Conservation (phyloP, 53 echinoderm and acorn worm genomes). For the Arbacia lixula region DNA sequence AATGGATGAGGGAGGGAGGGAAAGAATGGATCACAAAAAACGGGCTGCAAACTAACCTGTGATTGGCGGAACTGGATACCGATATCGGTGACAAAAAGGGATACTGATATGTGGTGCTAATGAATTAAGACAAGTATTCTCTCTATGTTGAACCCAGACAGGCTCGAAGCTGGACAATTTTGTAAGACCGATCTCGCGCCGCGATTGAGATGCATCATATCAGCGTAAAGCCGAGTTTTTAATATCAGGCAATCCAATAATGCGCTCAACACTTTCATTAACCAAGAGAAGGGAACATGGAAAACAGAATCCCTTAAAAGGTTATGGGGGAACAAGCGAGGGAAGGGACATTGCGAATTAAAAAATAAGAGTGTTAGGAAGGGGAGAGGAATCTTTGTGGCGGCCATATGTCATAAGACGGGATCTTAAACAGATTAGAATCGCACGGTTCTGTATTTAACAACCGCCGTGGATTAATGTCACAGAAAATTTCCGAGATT, state of each 20-base stretch:
- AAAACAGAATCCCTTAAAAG: no score
- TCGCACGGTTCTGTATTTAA: constrained; percentile 10
- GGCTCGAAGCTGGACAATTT: constrained; percentile 6
- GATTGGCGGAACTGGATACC: constrained; percentile 6
- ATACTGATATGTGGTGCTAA: constrained; percentile 39
- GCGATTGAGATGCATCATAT: neutral
- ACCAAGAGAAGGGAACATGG: no score
- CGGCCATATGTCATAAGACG: constrained; percentile 48
- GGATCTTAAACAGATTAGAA: constrained; percentile 24
- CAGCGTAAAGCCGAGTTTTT: constrained; percentile 31
- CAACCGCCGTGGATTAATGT: constrained; percentile 43
- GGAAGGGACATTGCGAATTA: neutral
- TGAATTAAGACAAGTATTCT: constrained; percentile 46
- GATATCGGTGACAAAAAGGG: constrained; percentile 43
- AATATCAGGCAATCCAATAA: constrained; percentile 39
- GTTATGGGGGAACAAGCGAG: no score
- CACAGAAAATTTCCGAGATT: constrained; percentile 46
- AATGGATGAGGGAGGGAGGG: neutral
- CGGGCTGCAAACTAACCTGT: neutral
- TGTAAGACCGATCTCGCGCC: neutral
- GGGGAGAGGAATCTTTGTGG: neutral
- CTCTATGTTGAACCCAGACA: no score
- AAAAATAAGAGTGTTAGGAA: no score
- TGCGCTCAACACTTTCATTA: neutral
- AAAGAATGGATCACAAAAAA: constrained; percentile 4